Conservation (phyloP, 2,888 invertebrate species). For the Actias luna region DNA sequence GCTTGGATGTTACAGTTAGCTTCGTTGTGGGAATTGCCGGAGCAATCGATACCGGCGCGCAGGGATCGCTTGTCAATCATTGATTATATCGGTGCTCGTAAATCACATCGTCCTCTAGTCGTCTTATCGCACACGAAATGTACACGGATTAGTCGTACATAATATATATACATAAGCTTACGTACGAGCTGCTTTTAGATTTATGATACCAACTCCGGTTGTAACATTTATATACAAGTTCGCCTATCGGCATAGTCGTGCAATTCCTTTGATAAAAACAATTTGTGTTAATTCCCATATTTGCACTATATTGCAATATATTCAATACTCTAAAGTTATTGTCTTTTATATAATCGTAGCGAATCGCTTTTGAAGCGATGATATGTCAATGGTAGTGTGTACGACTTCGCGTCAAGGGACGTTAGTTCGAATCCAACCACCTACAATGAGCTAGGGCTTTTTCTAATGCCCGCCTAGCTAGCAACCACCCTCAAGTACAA, state of each 20-base stretch:
- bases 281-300: background rate
- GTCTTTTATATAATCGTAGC: no score
- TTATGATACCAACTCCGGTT: background rate
- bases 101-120: constrained; percentile 31
- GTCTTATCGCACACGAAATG: constrained; percentile 7
- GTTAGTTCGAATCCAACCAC: no score
- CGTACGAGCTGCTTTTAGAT: background rate
- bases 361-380: no score
- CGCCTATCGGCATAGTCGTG: background rate
- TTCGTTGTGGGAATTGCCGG: constrained; percentile 38
- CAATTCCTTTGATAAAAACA: background rate
- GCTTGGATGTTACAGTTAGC: constrained; percentile 23
- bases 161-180: background rate
- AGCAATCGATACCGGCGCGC: constrained; percentile 52
- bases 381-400: no score
- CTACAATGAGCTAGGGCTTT: no score
- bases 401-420: no score
- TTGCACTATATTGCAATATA: no score
- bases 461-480: no score
- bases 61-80: constrained; percentile 52
- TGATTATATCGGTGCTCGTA: constrained; percentile 52
- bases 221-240: background rate
- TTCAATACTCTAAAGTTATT: no score
- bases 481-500: no score
- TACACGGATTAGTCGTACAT: background rate